These are phyloP conservation scores for Lycophotia porphyrea DNA, from an alignment of 2,888 invertebrate species.

Conservation along the genomic window DNA sequence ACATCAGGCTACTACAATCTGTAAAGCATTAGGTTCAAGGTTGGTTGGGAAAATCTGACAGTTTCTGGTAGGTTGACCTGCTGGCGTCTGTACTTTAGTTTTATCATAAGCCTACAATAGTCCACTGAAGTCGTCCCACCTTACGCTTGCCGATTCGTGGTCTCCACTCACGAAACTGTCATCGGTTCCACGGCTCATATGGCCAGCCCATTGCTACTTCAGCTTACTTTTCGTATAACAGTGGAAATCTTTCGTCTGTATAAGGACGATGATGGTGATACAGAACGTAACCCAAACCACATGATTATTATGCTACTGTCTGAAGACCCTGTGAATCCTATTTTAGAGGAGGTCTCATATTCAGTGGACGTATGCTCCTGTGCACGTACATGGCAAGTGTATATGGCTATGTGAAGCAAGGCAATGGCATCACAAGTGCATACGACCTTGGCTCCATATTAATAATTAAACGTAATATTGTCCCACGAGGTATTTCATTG, in stretches of 20 bases:
- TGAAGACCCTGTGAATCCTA: neutral
- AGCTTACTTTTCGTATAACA: neutral
- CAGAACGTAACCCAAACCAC: neutral
- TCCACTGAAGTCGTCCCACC: too few species aligned
- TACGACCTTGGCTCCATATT: constrained; percentile 81
- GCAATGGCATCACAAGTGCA: constrained; percentile 66
- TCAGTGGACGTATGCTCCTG: neutral
- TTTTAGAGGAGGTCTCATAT: neutral
- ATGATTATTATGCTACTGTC: neutral
- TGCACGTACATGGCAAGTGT: constrained; percentile 19
- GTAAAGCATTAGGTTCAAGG: too few species aligned
- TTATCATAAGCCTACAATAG: too few species aligned
- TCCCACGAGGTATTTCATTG: constrained; percentile 79
- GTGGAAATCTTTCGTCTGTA: too few species aligned
- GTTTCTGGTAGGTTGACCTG: too few species aligned
- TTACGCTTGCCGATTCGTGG: too few species aligned
- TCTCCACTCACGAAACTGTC: too few species aligned
- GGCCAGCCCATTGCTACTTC: too few species aligned
- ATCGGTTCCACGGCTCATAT: too few species aligned
- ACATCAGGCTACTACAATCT: too few species aligned
- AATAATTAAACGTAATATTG: constrained; percentile 75
- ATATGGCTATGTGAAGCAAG: constrained; percentile 60
- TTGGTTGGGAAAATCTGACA: too few species aligned
- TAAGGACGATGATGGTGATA: neutral
- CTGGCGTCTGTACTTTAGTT: too few species aligned